Conservation (phyloP, 1,140 invertebrate genomes). For the Pseudomyrmex dendroicus region DNA sequence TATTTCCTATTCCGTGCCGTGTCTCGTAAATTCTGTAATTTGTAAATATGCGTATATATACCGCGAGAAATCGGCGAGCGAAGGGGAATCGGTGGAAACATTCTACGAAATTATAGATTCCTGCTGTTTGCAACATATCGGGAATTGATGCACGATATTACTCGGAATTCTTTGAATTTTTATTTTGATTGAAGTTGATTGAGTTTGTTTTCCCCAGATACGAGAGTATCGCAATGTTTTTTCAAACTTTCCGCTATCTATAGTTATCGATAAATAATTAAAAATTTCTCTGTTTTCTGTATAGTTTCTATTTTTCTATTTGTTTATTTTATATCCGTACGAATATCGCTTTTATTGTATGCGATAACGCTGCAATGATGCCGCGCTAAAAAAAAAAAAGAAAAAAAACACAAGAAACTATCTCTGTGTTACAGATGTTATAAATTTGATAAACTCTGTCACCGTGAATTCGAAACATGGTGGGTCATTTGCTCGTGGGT, state of each 20-base stretch:
- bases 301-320: too few species aligned
- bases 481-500: conserved; percentile 13
- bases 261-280: background rate
- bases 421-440: conserved; percentile 23
- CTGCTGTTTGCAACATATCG: background rate
- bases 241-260: background rate
- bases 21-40: conserved; percentile 32
- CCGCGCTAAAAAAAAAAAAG: background rate
- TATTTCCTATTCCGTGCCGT: background rate
- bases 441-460: conserved; percentile 37
- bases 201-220: background rate
- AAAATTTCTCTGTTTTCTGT: too few species aligned
- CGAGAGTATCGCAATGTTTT: background rate
- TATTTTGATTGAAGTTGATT: background rate
- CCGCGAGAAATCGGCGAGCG: background rate
- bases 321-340: background rate
- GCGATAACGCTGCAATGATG: background rate
- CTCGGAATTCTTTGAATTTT: background rate
- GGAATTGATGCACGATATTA: background rate
- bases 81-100: background rate
- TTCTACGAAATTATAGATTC: background rate
- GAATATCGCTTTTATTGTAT: background rate
- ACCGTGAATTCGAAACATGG: background rate
- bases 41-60: background rate
- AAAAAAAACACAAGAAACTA: conserved; percentile 22